Evolutionary conservation across 2,888 invertebrate genomes (phyloP).

Genomic region (Lasius fuliginosus): DNA sequence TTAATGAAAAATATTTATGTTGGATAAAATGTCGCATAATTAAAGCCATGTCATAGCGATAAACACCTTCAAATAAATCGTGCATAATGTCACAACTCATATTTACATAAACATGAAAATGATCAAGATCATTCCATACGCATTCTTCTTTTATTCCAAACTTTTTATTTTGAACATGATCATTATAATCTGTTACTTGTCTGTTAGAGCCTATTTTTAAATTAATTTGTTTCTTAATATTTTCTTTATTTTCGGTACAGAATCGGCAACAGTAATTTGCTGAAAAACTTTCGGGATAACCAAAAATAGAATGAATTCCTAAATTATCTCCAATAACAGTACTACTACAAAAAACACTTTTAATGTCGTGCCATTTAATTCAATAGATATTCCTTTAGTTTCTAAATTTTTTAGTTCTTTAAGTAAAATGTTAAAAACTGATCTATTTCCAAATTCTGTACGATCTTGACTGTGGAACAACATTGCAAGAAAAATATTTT

Average conservation of each 20-base stretch:
- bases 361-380: not conserved
- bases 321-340: conserved; percentile 12
- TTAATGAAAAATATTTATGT: conserved; percentile 3
- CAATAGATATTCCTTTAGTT: conserved; percentile 6
- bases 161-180: not conserved
- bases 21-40: conserved; percentile 12
- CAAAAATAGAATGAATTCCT: conserved; percentile 6
- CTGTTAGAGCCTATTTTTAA: not conserved
- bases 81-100: conserved; percentile 14
- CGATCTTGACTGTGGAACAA: conserved; percentile 6
- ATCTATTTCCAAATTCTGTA: conserved; percentile 6
- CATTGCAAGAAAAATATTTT: conserved; percentile 30
- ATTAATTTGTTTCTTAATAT: not conserved
- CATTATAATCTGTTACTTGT: not conserved
- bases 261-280: conserved; percentile 15
- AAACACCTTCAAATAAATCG: conserved; percentile 18
- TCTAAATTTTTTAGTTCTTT: not conserved
- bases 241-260: conserved; percentile 5
- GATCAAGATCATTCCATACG: conserved; percentile 6
- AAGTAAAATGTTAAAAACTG: conserved; percentile 13
- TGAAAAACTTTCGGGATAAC: conserved; percentile 9
- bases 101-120: conserved; percentile 26
- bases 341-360: conserved; percentile 3
- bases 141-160: conserved; percentile 19
- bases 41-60: conserved; percentile 31